Conservation (phyloP, 2,113 vertebrate genomes). For the Oreochromis aureus region DNA sequence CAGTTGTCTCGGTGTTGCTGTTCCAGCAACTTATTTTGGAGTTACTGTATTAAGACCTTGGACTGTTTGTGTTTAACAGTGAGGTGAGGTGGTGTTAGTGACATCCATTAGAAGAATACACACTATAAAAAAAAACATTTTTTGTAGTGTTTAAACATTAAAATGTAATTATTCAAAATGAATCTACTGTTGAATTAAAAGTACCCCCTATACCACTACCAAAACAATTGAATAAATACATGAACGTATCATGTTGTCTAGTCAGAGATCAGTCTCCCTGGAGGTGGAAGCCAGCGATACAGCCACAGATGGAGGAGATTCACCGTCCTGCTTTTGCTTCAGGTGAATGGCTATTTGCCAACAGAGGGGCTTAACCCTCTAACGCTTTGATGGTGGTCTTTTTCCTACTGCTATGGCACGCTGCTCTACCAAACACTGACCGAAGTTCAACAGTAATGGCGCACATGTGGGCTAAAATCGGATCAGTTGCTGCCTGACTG, state of each 20-base stretch:
- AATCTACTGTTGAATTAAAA: background rate
- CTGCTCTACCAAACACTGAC: background rate
- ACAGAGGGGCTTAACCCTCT: background rate
- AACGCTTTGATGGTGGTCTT: background rate
- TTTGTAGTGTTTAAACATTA: background rate
- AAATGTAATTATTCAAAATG: background rate
- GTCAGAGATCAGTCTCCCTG: background rate
- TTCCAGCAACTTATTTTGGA: background rate
- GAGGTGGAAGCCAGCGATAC: background rate
- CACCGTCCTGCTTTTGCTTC: background rate
- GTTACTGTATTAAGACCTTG: background rate
- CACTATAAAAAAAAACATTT: background rate
- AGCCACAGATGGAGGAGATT: background rate
- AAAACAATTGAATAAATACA: background rate
- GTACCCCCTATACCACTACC: background rate
- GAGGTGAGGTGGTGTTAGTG: background rate
- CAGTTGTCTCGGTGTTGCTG: background rate
- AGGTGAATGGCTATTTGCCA: conserved; percentile 1
- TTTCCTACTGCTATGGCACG: background rate
- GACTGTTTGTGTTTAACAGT: background rate
- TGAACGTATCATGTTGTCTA: background rate
- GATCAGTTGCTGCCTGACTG: conserved; percentile 44
- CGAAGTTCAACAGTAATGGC: background rate
- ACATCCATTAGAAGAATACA: background rate
- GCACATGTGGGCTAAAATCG: conserved; percentile 19